Base-by-base conservation (phyloP, 2,797 vertebrate genomes). In the Miichthys miiuy region DNA sequence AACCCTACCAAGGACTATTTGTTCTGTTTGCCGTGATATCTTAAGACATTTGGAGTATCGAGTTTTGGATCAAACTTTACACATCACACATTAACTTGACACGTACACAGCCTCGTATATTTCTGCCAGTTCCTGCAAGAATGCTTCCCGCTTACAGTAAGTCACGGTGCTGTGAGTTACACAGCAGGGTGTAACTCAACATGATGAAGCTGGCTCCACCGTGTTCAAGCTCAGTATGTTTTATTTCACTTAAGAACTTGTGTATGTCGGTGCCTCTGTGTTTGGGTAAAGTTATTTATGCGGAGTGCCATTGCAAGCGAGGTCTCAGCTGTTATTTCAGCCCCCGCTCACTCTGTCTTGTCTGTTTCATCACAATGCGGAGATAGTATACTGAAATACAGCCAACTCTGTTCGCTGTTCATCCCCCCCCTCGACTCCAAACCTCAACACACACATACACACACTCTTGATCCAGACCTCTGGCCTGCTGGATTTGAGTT, bases 401-500 rank as follows among this genome's bases (percentile, higher is more conserved):
- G 68, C 71, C 76, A 73, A 48, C 57, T 48, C 4, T 44, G 21
- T 47, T 64, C 4, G 2, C 68, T 20, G 46, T 75, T 52, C 55
- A 60, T 38, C 27, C 57, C 60, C 48, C 41, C 11, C 2, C 1
- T 6, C 14, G 12, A 42, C 41, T 30, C 30, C 34, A 38, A 38
- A 5, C 12, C 21, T 6, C 52, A 50, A 44, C 41, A 17, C 74
- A 57, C 76, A 63, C 65, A 74, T 57, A 78, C 67, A 47, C 69
- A 34, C 56, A 44, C 20, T 30, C 73, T n/a, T 1, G 38, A 50
- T 79, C 55, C 67, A 69, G 78, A 76, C 82, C 84, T 88, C 81
- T 87, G 78, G 64, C 77, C 72, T 41, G 73, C 16, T 68, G 82
- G 91, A 90, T 91, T 91, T 87, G 79, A 86, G 81, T 90, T 90